Evolutionary conservation across 2,797 vertebrate species (phyloP), one percentile per base, ranked within the genome.

Genomic region (Rhinophrynus dorsalis): DNA sequence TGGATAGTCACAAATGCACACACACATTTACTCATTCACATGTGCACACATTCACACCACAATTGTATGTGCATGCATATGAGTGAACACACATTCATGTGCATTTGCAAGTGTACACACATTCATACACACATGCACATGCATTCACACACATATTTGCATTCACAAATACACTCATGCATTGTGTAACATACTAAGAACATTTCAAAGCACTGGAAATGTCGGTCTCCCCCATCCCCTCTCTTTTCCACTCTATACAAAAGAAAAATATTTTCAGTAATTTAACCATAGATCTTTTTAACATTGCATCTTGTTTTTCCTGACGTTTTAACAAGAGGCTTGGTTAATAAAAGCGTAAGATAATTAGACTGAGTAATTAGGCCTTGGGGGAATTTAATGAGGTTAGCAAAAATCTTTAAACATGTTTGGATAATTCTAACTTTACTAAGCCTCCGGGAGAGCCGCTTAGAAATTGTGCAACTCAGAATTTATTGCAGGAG

Each of bases 351-450:
- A 58, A 58, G 54, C 48, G 44, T 3, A 13, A 44, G 6, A 51
- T 50, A 50, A 68, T 68, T 50, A 68, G 54, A 50, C 42, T 50
- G 54, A 18, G 42, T 68, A 68, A 68, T 58, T 50, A 40, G 40
- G 54, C 65, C 44, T 15, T 29, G 40, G 65, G 40, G 65, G 32
- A 24, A 68, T 42, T 18, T 67, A 67, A 57, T 47, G 42, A 37
- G 65, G 10, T n/a, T 2, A 58, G 55, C 21, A 12, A 40, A 59
- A 38, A 59, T 68, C 66, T 20, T 59, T 55, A 44, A 63, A 56
- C 37, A 58, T 70, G 4, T 10, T 26, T 12, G 33, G 12, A 42
- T 27, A 27, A 50, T 55, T 35, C 40, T 37, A 42, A 5, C 35
- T 38, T 32, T 15, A 33, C 47, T 30, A 2, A 8, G 40, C 64